Percentiles rank a stretch among this genome's conserved stretches.
Conservation (phyloP, 2,113 vertebrate species). For the Helogale parvula region DNA sequence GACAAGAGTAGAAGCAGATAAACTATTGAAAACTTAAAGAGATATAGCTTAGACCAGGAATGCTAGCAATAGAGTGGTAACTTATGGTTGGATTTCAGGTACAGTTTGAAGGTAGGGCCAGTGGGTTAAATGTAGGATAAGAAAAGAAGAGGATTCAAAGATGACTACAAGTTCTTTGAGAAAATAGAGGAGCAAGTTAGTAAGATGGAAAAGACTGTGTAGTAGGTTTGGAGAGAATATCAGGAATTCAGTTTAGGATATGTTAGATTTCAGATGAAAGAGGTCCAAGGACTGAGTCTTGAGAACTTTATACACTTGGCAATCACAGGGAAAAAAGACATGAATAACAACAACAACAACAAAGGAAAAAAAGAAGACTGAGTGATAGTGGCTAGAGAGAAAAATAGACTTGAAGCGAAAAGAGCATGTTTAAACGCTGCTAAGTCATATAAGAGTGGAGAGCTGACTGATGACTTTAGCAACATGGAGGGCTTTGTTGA, state of each 20-base stretch:
- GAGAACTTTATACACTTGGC: not conserved
- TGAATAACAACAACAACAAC: not conserved
- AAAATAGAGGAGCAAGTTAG: not conserved
- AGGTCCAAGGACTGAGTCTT: not conserved
- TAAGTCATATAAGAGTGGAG: not conserved
- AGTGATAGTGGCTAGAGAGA: not conserved
- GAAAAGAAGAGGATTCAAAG: not conserved
- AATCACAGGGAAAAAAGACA: not conserved
- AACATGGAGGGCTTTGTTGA: not conserved
- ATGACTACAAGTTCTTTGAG: not conserved
- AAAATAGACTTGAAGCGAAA: not conserved
- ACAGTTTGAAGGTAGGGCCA: not conserved
- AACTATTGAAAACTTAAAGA: not conserved
- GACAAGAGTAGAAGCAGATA: not conserved
- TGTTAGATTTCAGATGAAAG: not conserved
- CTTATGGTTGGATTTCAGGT: not conserved
- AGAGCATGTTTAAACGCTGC: not conserved
- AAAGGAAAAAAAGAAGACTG: not conserved
- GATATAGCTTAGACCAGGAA: not conserved
- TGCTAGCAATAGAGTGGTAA: not conserved
- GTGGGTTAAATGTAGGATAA: not conserved
- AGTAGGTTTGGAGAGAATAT: not conserved
- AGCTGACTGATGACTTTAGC: not conserved
- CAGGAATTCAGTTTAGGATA: not conserved
- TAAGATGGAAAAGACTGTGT: not conserved